A percentile compares a stretch with the other conserved stretches of the same genome.
Evolutionary conservation across 2,113 vertebrate genomes (phyloP).

Genomic region (Phalacrocorax aristotelis): DNA sequence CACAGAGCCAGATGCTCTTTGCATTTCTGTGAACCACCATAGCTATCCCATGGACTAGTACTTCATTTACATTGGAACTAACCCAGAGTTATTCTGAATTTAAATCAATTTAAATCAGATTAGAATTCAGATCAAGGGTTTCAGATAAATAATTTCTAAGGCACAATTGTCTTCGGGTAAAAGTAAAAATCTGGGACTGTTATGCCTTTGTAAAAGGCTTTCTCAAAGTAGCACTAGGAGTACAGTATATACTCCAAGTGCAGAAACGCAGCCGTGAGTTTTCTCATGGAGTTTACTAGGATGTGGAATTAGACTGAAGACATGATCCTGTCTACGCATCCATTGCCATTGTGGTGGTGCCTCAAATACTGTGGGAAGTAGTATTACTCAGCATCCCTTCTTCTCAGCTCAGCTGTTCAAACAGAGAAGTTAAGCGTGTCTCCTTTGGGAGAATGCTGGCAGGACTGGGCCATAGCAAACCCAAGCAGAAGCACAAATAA

Average conservation of each 20-base stretch:
- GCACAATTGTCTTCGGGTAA: background rate
- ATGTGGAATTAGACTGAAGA: background rate
- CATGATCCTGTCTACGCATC: background rate
- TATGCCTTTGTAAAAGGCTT: background rate
- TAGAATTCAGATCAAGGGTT: background rate
- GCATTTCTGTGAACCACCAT: background rate
- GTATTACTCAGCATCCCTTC: background rate
- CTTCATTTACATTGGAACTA: background rate
- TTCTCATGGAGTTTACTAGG: background rate
- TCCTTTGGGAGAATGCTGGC: background rate
- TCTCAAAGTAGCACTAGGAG: background rate
- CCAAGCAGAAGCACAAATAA: background rate
- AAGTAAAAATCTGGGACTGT: background rate
- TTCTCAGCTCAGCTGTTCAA: background rate
- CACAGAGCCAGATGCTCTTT: conserved; percentile 22
- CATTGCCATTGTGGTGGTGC: background rate
- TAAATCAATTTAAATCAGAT: background rate
- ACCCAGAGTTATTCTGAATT: background rate
- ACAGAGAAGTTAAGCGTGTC: background rate
- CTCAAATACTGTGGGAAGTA: background rate
- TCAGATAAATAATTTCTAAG: background rate
- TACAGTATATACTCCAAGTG: background rate
- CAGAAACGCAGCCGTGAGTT: background rate
- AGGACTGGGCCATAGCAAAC: background rate
- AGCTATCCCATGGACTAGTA: background rate